These are phyloP conservation scores for Poeciliopsis gracilis DNA, from an alignment of 2,797 vertebrate genomes.

Conservation along the genomic window DNA sequence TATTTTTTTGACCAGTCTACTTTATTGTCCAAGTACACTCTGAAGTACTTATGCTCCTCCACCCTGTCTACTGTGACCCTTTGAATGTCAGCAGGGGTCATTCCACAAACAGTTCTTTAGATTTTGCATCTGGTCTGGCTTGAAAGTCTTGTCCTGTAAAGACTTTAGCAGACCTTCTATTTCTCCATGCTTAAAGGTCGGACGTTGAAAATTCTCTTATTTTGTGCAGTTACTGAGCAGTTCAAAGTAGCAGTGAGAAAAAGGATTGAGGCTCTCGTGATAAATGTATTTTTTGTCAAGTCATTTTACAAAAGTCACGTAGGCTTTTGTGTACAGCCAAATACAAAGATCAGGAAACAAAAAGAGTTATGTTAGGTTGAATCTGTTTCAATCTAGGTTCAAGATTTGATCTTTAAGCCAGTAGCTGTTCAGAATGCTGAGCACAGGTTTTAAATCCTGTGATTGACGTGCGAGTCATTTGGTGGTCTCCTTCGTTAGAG, in stretches of 20 bases:
- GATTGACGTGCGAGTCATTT: constrained; percentile 65
- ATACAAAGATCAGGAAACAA: neutral
- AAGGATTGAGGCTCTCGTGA: neutral
- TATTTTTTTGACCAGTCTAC: neutral
- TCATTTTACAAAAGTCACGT: neutral
- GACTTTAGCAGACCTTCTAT: neutral
- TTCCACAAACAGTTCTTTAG: neutral
- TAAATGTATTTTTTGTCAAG: neutral
- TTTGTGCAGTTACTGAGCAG: neutral
- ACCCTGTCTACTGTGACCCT: neutral
- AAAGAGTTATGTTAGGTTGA: constrained; percentile 31
- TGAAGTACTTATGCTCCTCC: neutral
- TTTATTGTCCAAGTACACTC: neutral
- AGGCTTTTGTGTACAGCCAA: neutral
- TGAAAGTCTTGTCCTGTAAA: neutral
- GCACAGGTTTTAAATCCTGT: constrained; percentile 52
- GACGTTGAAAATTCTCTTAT: neutral
- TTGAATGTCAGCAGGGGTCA: neutral
- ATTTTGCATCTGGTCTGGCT: neutral
- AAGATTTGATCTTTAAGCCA: constrained; percentile 39
- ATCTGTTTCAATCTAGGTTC: constrained; percentile 41
- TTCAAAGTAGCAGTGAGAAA: neutral
- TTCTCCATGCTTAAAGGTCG: neutral
- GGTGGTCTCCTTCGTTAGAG: constrained; percentile 52
- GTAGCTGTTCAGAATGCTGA: constrained; percentile 60